Conservation (phyloP, 2,797 vertebrate species). For the Halcyon leucocephala region DNA sequence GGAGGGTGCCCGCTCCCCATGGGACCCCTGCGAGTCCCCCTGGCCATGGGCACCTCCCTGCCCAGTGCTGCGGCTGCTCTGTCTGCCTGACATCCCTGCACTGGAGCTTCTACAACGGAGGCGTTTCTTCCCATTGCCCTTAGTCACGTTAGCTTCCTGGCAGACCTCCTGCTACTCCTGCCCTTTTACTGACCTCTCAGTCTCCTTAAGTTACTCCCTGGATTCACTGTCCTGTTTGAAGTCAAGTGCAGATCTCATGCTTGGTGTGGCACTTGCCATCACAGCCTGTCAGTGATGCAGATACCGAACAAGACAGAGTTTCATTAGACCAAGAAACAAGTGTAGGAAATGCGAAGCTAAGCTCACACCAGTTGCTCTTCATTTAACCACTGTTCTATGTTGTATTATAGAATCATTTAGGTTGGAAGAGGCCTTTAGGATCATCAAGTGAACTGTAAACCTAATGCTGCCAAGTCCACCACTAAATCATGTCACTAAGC, state of each 20-base stretch:
- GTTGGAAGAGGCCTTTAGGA: not conserved
- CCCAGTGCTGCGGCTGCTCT: not conserved
- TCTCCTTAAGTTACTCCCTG: too few relatives aligned
- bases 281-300: not conserved
- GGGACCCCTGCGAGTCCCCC: accelerated
- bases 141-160: not conserved
- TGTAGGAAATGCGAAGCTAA: not conserved
- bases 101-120: not conserved
- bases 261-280: not conserved
- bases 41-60: accelerated
- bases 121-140: not conserved
- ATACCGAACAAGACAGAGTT: not conserved
- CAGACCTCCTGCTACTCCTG: accelerated
- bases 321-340: not conserved
- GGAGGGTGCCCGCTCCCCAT: not conserved
- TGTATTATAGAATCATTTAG: accelerated
- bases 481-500: not conserved
- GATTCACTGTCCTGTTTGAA: not conserved
- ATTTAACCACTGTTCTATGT: not conserved
- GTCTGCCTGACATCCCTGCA: accelerated
- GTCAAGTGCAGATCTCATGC: accelerated
- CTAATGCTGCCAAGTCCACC: not conserved
- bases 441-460: not conserved
- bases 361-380: not conserved
- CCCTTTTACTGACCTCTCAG: too few relatives aligned